These are phyloP conservation scores for Aphidius gifuensis DNA, from an alignment of 1,140 invertebrate species.

Conservation along the genomic window DNA sequence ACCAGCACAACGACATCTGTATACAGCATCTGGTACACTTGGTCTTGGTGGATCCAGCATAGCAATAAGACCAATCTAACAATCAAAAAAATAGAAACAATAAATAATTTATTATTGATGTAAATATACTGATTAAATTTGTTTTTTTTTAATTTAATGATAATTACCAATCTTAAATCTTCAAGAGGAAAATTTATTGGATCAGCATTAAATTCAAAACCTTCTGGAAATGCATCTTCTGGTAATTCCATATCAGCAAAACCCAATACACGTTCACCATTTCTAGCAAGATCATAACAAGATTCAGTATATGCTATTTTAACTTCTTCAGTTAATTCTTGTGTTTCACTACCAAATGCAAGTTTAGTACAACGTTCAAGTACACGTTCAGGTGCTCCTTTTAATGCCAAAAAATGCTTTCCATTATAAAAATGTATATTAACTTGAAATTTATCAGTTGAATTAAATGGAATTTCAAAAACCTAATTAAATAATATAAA, in stretches of 20 bases:
- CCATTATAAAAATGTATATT: conserved; percentile 34
- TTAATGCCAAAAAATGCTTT: conserved; percentile 71
- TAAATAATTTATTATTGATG: background rate
- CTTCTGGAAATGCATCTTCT: conserved; percentile 46
- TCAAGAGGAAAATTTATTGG: conserved; percentile 69
- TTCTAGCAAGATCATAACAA: conserved; percentile 62
- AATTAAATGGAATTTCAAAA: conserved; percentile 46
- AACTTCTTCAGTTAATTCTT: conserved; percentile 27
- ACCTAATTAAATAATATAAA: conserved; percentile 24
- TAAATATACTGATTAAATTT: too few species aligned
- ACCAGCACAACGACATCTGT: conserved; percentile 65
- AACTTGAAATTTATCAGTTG: conserved; percentile 60
- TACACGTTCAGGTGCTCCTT: conserved; percentile 85
- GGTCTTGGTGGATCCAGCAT: conserved; percentile 76
- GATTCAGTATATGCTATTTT: conserved; percentile 64
- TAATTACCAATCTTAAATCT: conserved; percentile 63
- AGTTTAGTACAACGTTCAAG: conserved; percentile 73
- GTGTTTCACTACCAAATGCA: conserved; percentile 62
- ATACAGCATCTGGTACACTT: conserved; percentile 67
- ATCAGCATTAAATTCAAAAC: conserved; percentile 62
- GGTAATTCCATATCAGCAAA: conserved; percentile 66
- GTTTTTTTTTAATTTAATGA: background rate
- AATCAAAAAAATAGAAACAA: background rate
- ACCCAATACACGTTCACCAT: conserved; percentile 79
- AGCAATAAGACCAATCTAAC: conserved; percentile 65